Conservation (phyloP, 2,888 invertebrate species). For the Doris montereyensis region DNA sequence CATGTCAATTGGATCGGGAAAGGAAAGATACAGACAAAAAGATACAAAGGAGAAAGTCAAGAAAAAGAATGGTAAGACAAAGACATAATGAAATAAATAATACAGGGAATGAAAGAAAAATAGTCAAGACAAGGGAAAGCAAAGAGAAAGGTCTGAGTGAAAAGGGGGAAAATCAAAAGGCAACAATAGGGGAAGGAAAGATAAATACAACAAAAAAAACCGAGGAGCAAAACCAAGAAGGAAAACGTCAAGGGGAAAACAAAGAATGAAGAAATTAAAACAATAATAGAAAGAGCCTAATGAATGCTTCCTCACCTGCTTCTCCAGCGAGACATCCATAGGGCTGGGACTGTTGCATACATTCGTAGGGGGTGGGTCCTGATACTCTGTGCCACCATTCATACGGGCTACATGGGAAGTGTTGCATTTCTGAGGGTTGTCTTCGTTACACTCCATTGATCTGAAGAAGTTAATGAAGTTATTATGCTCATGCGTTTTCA, state of each 20-base stretch:
- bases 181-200: not conserved
- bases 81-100: constrained; percentile 2
- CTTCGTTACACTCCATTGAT: constrained; percentile 27
- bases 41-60: constrained; percentile 21
- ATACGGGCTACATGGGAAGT: constrained; percentile 38
- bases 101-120: not conserved
- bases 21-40: not conserved
- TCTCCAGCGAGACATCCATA: constrained; percentile 33
- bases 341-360: constrained; percentile 32
- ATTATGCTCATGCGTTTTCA: too few species aligned
- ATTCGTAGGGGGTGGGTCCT: constrained; percentile 22
- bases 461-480: too few species aligned
- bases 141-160: not conserved
- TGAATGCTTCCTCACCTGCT: constrained; percentile 24
- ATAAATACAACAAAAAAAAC: not conserved
- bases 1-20: not conserved
- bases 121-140: not conserved
- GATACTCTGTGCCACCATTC: constrained; percentile 26
- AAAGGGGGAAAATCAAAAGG: not conserved
- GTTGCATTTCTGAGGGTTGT: constrained; percentile 3
- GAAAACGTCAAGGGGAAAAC: not conserved
- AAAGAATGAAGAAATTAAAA: not conserved
- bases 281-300: not conserved
- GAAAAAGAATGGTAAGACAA: constrained; percentile 11
- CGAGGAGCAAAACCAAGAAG: not conserved